Evolutionary conservation across 1,140 invertebrate species (phyloP), one percentile per base, ranked within the genome.

Genomic region (Sitophilus oryzae): DNA sequence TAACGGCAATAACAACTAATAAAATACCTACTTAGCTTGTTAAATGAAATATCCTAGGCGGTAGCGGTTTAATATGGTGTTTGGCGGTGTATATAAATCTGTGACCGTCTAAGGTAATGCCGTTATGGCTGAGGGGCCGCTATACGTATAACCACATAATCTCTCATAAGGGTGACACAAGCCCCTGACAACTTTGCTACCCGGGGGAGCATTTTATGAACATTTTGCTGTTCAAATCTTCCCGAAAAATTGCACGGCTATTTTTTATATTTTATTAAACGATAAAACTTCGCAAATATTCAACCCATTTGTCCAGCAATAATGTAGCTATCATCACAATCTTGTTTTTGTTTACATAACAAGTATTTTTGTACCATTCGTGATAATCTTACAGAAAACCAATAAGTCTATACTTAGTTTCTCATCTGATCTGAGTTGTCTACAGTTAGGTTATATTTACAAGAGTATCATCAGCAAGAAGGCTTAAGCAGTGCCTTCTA

Each of bases 71-170:
- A 56, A 56, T 56, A 52, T 57, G 55, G 55, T 57, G 25, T 11
- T 30, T 30, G 25, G 25, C 11, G 25, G 25, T 30, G 25, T 30
- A 30, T 30, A 30, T 30, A 30, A 30, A 30, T 30, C 25, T 30
- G 5, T 30, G 25, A 30, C 25, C 25, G 25, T 30, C 25, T 30
- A 30, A 30, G 25, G 25, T 11, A 30, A 30, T 30, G 25, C 25
- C 25, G 25, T 30, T 30, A 11, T 6, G 11, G 25, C 25, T n/a
- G 11, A 30, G 25, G 25, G 25, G 25, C 5, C 25, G 25, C 11
- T 30, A 30, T 56, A 56, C 45, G 51, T 57, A 57, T 57, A 57
- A 57, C 55, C 55, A 51, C 55, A 57, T 57, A 57, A 30, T 30
- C 25, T 30, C 25, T 30, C 25, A 30, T 30, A 30, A 30, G 25